Evolutionary conservation across 23 tunicate species (phyloP).

Genomic region (Botrylloides violaceus): DNA sequence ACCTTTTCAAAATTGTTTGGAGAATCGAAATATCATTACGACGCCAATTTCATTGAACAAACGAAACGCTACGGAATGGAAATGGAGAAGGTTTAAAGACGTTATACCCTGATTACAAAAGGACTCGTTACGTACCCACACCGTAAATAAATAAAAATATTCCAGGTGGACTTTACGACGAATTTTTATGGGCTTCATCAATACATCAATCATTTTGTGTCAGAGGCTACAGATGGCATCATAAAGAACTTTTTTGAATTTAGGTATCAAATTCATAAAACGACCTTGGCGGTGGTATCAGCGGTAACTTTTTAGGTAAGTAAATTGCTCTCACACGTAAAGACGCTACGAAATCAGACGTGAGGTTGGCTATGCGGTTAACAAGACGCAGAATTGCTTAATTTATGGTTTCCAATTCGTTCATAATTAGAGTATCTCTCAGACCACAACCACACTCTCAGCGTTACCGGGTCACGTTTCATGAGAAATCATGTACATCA

Average conservation of each 20-base stretch:
- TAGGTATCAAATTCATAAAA: not conserved
- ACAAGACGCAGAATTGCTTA: too few relatives aligned
- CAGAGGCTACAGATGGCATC: not conserved
- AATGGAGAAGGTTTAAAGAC: not conserved
- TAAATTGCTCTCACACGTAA: too few relatives aligned
- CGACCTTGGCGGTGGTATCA: not conserved
- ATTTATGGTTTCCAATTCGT: too few relatives aligned
- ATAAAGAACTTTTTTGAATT: not conserved
- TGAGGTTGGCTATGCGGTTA: too few relatives aligned
- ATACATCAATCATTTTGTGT: not conserved
- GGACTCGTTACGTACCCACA: not conserved
- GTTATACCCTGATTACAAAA: too few relatives aligned
- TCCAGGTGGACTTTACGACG: not conserved
- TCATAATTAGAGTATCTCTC: too few relatives aligned
- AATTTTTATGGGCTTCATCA: not conserved
- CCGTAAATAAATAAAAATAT: not conserved
- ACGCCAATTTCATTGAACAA: not conserved
- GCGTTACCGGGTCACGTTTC: too few relatives aligned
- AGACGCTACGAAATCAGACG: too few relatives aligned
- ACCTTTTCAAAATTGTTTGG: not conserved
- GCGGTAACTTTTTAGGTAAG: not conserved
- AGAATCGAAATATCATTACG: not conserved
- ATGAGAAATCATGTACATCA: too few relatives aligned
- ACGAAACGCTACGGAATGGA: not conserved
- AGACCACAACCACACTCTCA: too few relatives aligned